These are phyloP conservation scores for Cyanoliseus patagonus DNA, from an alignment of 2,113 vertebrate genomes.

Conservation along the genomic window DNA sequence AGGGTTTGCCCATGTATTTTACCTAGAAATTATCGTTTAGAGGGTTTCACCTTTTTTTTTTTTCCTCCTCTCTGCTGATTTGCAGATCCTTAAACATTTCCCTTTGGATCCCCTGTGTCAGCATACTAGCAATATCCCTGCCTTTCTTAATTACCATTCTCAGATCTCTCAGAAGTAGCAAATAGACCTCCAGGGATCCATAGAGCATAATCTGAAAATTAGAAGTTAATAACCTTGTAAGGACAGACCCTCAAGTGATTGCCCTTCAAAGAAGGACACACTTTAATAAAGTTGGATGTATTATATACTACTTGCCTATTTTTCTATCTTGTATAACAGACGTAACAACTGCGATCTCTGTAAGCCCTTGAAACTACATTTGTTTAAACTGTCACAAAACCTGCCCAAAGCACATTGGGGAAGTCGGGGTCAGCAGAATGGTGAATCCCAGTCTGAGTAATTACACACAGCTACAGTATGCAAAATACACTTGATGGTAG, in stretches of 20 bases:
- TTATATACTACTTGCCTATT: neutral
- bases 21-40: neutral
- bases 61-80: neutral
- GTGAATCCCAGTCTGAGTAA: neutral
- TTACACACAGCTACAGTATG: neutral
- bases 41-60: neutral
- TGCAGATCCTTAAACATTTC: neutral
- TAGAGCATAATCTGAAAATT: neutral
- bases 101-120: neutral
- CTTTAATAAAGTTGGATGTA: neutral
- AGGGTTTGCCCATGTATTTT: neutral
- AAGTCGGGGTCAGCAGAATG: neutral
- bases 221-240: slow-evolving; percentile 35
- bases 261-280: neutral
- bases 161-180: neutral
- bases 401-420: neutral
- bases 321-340: neutral
- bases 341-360: neutral
- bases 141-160: slow-evolving; percentile 34
- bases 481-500: neutral
- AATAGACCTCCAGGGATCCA: slow-evolving; percentile 34
- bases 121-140: neutral
- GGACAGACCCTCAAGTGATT: neutral
- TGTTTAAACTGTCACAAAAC: neutral
- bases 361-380: neutral